These are phyloP conservation scores for Lophius piscatorius DNA, from an alignment of 2,113 vertebrate species.

Conservation along the genomic window DNA sequence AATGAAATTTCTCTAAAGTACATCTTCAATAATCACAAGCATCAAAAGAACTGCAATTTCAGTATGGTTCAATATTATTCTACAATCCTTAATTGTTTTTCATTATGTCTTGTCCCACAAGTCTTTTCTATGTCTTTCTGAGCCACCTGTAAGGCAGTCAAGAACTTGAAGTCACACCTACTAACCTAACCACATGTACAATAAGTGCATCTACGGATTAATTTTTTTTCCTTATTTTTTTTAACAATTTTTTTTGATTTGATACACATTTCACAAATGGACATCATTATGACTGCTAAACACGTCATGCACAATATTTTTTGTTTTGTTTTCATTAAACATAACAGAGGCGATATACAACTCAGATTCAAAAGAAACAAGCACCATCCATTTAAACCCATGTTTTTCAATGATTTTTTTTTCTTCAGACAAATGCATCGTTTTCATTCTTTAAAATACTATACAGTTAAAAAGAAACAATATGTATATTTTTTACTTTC, in stretches of 20 bases:
- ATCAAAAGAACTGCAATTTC: slow-evolving; percentile 88
- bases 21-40: slow-evolving; percentile 93
- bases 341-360: slow-evolving; percentile 97
- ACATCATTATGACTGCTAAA: slow-evolving; percentile 96
- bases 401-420: slow-evolving; percentile 86
- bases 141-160: slow-evolving; percentile 83
- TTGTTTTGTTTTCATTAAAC: slow-evolving; percentile 88
- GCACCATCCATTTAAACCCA: slow-evolving; percentile 91
- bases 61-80: slow-evolving; percentile 86
- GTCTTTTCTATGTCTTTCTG: slow-evolving; percentile 81
- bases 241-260: slow-evolving; percentile 74
- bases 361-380: slow-evolving; percentile 89
- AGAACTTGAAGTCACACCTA: slow-evolving; percentile 85
- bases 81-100: slow-evolving; percentile 83
- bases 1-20: slow-evolving; percentile 93
- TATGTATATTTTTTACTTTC: slow-evolving; percentile 75
- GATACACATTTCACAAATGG: slow-evolving; percentile 92
- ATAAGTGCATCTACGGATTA: slow-evolving; percentile 95
- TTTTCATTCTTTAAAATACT: slow-evolving; percentile 86
- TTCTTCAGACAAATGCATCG: slow-evolving; percentile 87
- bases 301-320: slow-evolving; percentile 94
- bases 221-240: slow-evolving; percentile 66
- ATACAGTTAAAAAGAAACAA: slow-evolving; percentile 86
- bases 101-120: slow-evolving; percentile 81
- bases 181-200: slow-evolving; percentile 91